These are phyloP conservation scores for Scaptomyza pallida DNA, from an alignment of 1,140 invertebrate species.

Conservation along the genomic window DNA sequence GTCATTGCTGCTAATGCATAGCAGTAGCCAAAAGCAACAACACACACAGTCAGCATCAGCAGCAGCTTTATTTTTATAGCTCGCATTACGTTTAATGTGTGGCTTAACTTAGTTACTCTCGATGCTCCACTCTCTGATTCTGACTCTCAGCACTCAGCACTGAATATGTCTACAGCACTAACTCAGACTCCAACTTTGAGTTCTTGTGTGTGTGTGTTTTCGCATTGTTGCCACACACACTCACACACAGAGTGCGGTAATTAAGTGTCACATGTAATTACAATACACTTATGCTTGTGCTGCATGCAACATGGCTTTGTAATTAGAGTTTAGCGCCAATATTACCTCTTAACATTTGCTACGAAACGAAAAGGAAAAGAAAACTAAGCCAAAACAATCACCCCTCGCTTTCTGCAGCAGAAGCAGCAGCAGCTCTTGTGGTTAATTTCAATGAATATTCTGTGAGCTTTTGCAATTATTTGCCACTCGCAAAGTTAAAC, in stretches of 20 bases:
- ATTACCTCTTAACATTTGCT: conserved; percentile 20
- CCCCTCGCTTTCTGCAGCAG: conserved; percentile 4
- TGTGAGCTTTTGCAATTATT: conserved; percentile 67
- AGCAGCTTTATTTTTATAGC: conserved; percentile 81
- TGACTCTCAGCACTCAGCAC: too few species aligned
- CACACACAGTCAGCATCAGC: conserved; percentile 48
- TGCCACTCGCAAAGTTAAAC: conserved; percentile 32
- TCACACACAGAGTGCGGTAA: conserved; percentile 64
- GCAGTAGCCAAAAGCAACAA: conserved; percentile 48
- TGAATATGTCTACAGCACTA: conserved; percentile 16
- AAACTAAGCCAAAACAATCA: conserved; percentile 7
- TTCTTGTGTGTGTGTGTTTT: conserved; percentile 31
- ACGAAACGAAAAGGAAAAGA: conserved; percentile 10
- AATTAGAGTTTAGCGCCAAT: conserved; percentile 76
- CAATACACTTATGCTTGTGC: conserved; percentile 76
- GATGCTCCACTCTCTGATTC: conserved; percentile 34
- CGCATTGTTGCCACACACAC: conserved; percentile 47
- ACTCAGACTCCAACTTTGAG: conserved; percentile 31
- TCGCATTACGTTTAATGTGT: conserved; percentile 79
- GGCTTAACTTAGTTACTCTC: conserved; percentile 75
- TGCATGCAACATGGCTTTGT: conserved; percentile 68
- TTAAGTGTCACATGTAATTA: conserved; percentile 82
- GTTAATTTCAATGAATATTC: conserved; percentile 76
- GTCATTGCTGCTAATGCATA: conserved; percentile 79
- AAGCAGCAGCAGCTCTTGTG: conserved; percentile 22